These are phyloP conservation scores for Phortica magna DNA, from an alignment of 2,888 invertebrate species.

Conservation along the genomic window DNA sequence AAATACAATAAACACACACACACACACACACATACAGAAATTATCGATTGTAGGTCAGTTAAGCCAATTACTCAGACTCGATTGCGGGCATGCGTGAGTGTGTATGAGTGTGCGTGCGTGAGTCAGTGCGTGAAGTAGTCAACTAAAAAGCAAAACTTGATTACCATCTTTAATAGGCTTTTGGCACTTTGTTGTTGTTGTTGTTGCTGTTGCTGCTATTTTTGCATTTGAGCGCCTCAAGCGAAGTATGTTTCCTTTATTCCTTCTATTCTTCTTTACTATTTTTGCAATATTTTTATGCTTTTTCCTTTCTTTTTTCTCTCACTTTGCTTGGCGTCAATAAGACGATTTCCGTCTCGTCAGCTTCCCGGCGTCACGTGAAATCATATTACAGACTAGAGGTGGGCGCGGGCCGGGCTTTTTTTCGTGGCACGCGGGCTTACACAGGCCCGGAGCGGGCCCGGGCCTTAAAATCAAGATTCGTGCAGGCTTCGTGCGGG, in stretches of 20 bases:
- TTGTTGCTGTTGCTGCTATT: not conserved
- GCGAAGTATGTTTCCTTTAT: not conserved
- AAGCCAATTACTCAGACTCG: conserved; percentile 15
- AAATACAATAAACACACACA: not conserved
- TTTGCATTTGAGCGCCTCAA: not conserved
- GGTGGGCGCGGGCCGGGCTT: too few relatives aligned
- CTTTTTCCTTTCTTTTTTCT: not conserved
- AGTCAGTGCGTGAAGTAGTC: not conserved
- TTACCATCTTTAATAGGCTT: not conserved
- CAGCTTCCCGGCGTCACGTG: conserved; percentile 4
- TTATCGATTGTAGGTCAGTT: conserved; percentile 10
- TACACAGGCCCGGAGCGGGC: too few relatives aligned
- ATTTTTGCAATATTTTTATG: not conserved
- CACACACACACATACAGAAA: not conserved
- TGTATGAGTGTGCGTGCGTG: not conserved
- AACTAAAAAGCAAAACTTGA: not conserved
- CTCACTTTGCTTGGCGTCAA: conserved; percentile 23
- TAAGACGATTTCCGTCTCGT: conserved; percentile 39
- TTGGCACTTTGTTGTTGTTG: not conserved
- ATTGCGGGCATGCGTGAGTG: not conserved
- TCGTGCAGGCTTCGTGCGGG: too few relatives aligned
- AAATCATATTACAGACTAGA: not conserved
- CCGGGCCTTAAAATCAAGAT: too few relatives aligned
- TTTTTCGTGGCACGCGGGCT: too few relatives aligned
- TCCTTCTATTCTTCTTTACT: not conserved